A percentile compares a stretch with the other conserved stretches of the same genome.
Evolutionary conservation across 2,888 invertebrate species (phyloP).

Genomic region (Protula sp.): DNA sequence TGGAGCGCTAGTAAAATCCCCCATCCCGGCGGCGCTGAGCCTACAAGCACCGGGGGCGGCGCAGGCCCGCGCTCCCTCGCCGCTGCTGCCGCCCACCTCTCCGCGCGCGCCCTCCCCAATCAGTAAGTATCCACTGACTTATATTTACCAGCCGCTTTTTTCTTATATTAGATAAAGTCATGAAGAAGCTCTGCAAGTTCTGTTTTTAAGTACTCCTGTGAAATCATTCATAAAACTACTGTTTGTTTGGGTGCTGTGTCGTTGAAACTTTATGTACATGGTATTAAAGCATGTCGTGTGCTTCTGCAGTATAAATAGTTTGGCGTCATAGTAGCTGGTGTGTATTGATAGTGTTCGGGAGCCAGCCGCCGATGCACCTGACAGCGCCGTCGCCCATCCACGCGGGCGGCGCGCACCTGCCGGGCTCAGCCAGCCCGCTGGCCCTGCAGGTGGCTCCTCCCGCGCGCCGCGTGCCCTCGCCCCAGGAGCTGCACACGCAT

Average conservation of each 20-base stretch:
- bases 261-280: too few relatives aligned
- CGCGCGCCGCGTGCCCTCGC: conserved; percentile 59
- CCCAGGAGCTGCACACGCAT: conserved; percentile 76
- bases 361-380: conserved; percentile 52
- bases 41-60: conserved; percentile 13
- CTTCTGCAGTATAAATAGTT: too few relatives aligned
- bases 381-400: conserved; percentile 53
- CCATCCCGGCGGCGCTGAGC: conserved; percentile 5
- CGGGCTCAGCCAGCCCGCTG: conserved; percentile 2
- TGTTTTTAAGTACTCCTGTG: too few relatives aligned
- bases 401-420: conserved; percentile 34
- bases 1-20: too few relatives aligned
- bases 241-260: too few relatives aligned
- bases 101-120: conserved; percentile 48
- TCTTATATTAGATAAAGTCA: too few relatives aligned
- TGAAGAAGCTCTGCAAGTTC: too few relatives aligned
- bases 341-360: conserved; percentile 52
- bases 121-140: conserved; percentile 34
- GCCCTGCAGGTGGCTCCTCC: conserved; percentile 26
- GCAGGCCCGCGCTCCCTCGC: conserved; percentile 4
- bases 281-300: too few relatives aligned
- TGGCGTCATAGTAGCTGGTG: too few relatives aligned
- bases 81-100: conserved; percentile 13
- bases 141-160: neutral
- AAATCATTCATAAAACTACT: too few relatives aligned